phyloP scores from a whole-genome alignment of 1,140 invertebrate species.

The Plutomurus gul region DNA sequence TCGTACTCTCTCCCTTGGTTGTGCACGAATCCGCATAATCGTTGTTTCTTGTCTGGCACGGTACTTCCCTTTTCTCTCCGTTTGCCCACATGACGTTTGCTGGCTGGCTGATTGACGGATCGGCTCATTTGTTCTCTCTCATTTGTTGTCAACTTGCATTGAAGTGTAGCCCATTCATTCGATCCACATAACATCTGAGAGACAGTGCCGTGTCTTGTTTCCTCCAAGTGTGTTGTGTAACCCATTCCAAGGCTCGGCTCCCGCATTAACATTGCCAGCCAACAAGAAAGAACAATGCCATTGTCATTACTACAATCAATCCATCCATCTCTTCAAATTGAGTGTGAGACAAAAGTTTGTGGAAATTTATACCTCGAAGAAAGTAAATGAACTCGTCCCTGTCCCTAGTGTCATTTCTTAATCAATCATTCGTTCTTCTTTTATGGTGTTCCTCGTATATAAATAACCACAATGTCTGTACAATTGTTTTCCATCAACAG shows the following conservation, averaged over 20 bases:
- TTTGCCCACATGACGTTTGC: neutral
- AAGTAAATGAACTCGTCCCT: neutral
- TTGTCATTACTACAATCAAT: conserved; percentile 9
- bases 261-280: neutral
- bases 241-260: neutral
- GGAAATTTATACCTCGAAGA: neutral
- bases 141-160: neutral
- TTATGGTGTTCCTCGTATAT: too few relatives aligned
- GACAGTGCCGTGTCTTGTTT: neutral
- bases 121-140: conserved; percentile 31
- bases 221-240: neutral
- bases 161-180: neutral
- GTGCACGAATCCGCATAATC: too few relatives aligned
- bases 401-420: conserved; percentile 25
- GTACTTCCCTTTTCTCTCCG: too few relatives aligned
- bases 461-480: too few relatives aligned
- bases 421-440: neutral
- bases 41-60: too few relatives aligned
- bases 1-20: too few relatives aligned
- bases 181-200: neutral
- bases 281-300: neutral
- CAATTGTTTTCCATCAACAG: too few relatives aligned
- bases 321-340: neutral
- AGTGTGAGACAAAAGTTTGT: conserved; percentile 3
- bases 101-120: conserved; percentile 22